A percentile compares a stretch with the other conserved stretches of the same genome.
Evolutionary conservation across 2,797 vertebrate species (phyloP).

Genomic region (Pitangus sulphuratus): DNA sequence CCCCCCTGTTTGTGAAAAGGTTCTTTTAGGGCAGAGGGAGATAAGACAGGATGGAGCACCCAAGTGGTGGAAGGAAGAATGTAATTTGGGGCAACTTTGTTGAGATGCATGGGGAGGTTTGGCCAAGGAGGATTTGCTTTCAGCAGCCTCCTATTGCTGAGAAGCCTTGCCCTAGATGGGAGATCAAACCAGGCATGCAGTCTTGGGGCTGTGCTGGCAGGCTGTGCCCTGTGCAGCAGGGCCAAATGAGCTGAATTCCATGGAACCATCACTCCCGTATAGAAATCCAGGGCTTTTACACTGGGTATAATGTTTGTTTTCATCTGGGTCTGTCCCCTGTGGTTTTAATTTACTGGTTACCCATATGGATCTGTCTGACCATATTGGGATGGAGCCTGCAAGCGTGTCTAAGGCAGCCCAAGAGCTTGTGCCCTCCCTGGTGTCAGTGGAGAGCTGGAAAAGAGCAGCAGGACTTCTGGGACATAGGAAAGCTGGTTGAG

Average conservation of each 20-base stretch:
- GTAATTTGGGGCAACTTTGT: background rate
- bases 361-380: accelerated
- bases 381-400: background rate
- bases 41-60: background rate
- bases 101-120: background rate
- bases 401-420: accelerated
- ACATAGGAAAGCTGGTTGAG: background rate
- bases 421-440: background rate
- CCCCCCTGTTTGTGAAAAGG: background rate
- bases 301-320: background rate
- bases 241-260: background rate
- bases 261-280: background rate
- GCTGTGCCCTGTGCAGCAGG: background rate
- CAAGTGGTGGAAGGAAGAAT: background rate
- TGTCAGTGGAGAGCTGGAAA: background rate
- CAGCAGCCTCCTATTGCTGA: accelerated
- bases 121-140: background rate
- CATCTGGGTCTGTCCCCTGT: background rate
- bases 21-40: accelerated
- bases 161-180: background rate
- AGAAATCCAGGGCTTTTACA: accelerated
- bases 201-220: background rate
- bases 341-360: background rate
- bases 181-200: background rate
- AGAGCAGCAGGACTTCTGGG: background rate